phyloP scores from a whole-genome alignment of 2,888 invertebrate genomes.

The Agrilus mali region DNA sequence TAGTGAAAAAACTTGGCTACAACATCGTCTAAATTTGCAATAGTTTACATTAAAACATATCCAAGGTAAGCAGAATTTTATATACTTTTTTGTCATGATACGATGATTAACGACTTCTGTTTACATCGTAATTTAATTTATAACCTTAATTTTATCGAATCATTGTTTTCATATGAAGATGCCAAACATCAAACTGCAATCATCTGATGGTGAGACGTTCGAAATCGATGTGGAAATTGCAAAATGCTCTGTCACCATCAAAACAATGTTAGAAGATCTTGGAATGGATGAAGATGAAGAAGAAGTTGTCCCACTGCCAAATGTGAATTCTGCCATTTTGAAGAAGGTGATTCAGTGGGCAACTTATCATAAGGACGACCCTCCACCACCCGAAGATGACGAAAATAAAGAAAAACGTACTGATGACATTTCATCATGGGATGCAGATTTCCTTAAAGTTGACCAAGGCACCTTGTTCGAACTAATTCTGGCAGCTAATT shows the following conservation, averaged over 20 bases:
- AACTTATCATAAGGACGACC: slow-evolving; percentile 89
- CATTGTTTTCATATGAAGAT: slow-evolving; percentile 43
- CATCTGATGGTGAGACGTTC: slow-evolving; percentile 90
- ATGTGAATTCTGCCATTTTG: slow-evolving; percentile 93
- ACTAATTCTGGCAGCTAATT: slow-evolving; percentile 92
- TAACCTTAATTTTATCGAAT: slow-evolving; percentile 1
- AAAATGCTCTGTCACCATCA: slow-evolving; percentile 94
- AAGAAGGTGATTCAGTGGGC: slow-evolving; percentile 92
- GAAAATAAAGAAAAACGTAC: slow-evolving; percentile 97
- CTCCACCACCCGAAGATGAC: slow-evolving; percentile 91
- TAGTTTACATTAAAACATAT: too few relatives aligned
- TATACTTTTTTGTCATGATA: too few relatives aligned
- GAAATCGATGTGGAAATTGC: slow-evolving; percentile 95
- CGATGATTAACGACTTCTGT: background rate
- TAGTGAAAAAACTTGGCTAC: too few relatives aligned
- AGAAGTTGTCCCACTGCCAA: slow-evolving; percentile 90
- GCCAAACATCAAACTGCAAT: slow-evolving; percentile 90
- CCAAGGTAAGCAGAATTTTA: too few relatives aligned
- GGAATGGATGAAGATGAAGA: slow-evolving; percentile 89
- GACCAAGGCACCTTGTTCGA: slow-evolving; percentile 96
- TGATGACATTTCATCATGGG: slow-evolving; percentile 98
- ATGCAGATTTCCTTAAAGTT: slow-evolving; percentile 96
- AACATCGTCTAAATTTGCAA: too few relatives aligned
- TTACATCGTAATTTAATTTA: background rate
- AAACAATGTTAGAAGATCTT: slow-evolving; percentile 93